Conservation (phyloP, 2,888 invertebrate genomes). For the Zelleria hepariella region DNA sequence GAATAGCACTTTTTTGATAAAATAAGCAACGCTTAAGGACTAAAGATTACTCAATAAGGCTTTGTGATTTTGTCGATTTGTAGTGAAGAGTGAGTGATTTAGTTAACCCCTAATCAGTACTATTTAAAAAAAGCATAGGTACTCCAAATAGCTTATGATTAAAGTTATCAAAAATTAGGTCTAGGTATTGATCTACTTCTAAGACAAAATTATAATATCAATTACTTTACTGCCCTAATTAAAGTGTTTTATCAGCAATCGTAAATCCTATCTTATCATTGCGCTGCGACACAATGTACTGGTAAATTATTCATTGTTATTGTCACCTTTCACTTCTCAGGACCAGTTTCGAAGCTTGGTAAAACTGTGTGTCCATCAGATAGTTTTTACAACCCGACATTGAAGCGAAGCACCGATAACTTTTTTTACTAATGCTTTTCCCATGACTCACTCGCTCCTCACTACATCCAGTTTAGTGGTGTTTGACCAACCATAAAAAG, state of each 20-base stretch:
- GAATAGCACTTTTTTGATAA: no score
- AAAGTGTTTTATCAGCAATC: neutral
- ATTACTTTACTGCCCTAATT: neutral
- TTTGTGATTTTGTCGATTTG: no score
- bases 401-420: slow-evolving; percentile 6
- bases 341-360: neutral
- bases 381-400: neutral
- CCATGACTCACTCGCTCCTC: slow-evolving; percentile 18
- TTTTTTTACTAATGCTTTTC: slow-evolving; percentile 8
- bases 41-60: no score
- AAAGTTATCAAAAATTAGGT: no score
- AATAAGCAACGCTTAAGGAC: no score
- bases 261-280: neutral
- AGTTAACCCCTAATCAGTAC: no score
- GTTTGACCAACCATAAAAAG: slow-evolving; percentile 17
- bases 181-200: no score
- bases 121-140: no score
- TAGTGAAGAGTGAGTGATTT: no score
- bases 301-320: neutral
- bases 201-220: neutral
- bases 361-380: neutral
- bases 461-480: slow-evolving; percentile 18
- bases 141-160: no score
- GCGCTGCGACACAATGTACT: neutral
- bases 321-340: neutral